Conservation (phyloP, 2,797 vertebrate species). For the Rhodeus uyekii region DNA sequence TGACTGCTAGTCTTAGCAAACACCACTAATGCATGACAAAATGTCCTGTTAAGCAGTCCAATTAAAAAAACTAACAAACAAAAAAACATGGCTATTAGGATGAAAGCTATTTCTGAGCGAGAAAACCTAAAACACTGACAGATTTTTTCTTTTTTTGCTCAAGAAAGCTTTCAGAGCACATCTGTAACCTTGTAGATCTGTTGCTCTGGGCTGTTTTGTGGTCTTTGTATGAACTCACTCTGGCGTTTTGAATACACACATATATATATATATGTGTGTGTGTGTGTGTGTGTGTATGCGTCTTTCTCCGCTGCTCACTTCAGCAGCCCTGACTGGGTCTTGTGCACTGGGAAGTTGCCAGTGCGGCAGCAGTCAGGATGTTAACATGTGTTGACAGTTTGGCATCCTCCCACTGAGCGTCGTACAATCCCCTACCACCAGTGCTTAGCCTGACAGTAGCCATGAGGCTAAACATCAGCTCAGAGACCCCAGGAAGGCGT, state of each 20-base stretch:
- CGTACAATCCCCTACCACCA: conserved; percentile 60
- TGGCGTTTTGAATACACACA: conserved; percentile 33
- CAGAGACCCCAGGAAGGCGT: conserved; percentile 36
- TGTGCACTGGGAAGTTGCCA: conserved; percentile 52
- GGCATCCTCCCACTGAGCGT: conserved; percentile 61
- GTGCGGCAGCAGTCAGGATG: conserved; percentile 40
- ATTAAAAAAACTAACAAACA: neutral
- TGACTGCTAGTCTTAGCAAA: neutral
- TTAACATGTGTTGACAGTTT: conserved; percentile 56
- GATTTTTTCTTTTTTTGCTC: neutral
- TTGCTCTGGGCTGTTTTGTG: conserved; percentile 41
- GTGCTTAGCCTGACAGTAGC: conserved; percentile 64
- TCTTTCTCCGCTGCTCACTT: conserved; percentile 37
- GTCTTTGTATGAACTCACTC: conserved; percentile 57
- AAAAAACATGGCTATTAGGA: neutral
- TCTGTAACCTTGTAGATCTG: conserved; percentile 26
- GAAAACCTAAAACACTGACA: neutral
- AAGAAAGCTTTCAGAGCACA: conserved; percentile 32
- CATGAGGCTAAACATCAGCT: conserved; percentile 61
- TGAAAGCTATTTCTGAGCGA: neutral
- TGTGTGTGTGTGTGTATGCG: neutral
- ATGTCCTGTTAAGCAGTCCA: neutral
- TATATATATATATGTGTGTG: too few species aligned
- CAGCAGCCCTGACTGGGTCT: conserved; percentile 25
- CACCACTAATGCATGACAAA: neutral